Evolutionary conservation across 2,888 invertebrate genomes (phyloP).

Genomic region (Apotomis turbidana): DNA sequence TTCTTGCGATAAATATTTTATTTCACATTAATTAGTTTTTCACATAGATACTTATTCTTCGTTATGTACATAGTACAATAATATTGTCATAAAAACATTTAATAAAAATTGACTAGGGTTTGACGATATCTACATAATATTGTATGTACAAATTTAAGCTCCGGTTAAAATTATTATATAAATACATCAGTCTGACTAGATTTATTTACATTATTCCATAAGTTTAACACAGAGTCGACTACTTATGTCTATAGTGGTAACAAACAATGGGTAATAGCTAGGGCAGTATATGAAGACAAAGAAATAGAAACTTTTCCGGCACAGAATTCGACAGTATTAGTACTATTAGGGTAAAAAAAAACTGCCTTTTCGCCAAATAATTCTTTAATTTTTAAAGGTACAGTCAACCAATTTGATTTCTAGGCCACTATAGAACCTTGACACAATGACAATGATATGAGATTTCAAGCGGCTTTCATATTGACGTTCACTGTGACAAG

Average conservation of each 20-base stretch:
- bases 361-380: no score
- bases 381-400: no score
- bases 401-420: no score
- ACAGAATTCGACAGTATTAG: neutral
- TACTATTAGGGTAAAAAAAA: neutral
- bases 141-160: slow-evolving; percentile 79
- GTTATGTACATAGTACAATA: slow-evolving; percentile 76
- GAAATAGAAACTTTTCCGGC: slow-evolving; percentile 13
- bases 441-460: no score
- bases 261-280: neutral
- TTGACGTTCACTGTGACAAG: no score
- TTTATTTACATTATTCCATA: slow-evolving; percentile 50
- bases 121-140: slow-evolving; percentile 76
- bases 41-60: slow-evolving; percentile 65
- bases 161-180: slow-evolving; percentile 71
- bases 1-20: slow-evolving; percentile 67
- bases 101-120: slow-evolving; percentile 81
- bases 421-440: no score
- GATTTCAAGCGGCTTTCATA: no score
- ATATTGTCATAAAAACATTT: slow-evolving; percentile 81
- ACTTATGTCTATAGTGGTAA: slow-evolving; percentile 40
- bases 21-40: slow-evolving; percentile 71
- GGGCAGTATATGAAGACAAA: slow-evolving; percentile 42
- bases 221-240: slow-evolving; percentile 43
- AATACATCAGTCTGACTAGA: slow-evolving; percentile 71